These are phyloP conservation scores for Paramisgurnus dabryanus DNA, from an alignment of 2,113 vertebrate genomes.

Conservation along the genomic window DNA sequence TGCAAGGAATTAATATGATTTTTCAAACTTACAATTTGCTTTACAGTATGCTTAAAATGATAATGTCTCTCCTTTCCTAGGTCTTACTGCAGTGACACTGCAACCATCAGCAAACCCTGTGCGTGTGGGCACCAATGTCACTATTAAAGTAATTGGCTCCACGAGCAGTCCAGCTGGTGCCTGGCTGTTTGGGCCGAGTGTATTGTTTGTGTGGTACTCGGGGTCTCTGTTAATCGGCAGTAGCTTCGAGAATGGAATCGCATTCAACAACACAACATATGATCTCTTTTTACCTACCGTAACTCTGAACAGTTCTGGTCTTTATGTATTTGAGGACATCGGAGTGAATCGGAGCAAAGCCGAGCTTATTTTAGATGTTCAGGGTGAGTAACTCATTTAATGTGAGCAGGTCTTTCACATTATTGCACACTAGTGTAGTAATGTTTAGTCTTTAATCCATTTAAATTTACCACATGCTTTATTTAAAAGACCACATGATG, in stretches of 20 bases:
- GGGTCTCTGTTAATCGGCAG: accelerated
- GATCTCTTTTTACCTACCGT: conserved; percentile 57
- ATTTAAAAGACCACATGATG: too few species aligned
- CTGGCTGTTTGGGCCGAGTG: conserved; percentile 51
- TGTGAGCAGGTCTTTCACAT: too few species aligned
- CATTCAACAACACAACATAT: neutral
- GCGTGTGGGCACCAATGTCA: conserved; percentile 62
- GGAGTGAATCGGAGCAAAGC: accelerated
- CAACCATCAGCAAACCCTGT: conserved; percentile 56
- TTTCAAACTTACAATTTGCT: neutral
- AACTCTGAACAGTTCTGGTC: conserved; percentile 58
- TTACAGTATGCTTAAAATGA: neutral
- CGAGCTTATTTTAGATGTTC: conserved; percentile 58
- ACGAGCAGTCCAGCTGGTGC: neutral
- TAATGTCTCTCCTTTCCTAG: conserved; percentile 49
- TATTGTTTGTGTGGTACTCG: conserved; percentile 25
- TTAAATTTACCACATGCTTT: too few species aligned
- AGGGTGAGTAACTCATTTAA: conserved; percentile 58
- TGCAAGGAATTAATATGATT: neutral
- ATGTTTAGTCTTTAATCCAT: too few species aligned
- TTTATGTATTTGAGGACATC: conserved; percentile 26
- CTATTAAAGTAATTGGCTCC: conserved; percentile 45
- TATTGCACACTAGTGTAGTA: too few species aligned
- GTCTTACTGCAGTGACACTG: conserved; percentile 35
- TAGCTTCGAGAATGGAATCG: accelerated